These are phyloP conservation scores for Asbolus verrucosus DNA, from an alignment of 1,140 invertebrate genomes.

Conservation along the genomic window DNA sequence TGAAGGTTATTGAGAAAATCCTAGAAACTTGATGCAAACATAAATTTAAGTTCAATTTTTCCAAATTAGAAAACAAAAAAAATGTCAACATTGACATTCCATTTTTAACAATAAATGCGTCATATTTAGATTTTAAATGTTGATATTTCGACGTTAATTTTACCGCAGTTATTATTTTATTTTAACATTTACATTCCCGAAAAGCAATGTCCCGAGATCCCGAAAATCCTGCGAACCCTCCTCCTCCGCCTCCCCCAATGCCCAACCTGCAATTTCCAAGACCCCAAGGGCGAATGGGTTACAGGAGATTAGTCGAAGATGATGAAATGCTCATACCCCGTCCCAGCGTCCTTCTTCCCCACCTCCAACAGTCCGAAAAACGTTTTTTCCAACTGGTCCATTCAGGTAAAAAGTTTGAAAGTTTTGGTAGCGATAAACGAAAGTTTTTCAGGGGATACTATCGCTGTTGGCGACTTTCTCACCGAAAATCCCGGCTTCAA, in stretches of 20 bases:
- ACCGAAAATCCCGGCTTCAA: conserved; percentile 64
- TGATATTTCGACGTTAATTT: no score
- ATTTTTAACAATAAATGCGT: neutral
- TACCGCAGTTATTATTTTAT: conserved; percentile 5
- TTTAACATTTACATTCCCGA: neutral
- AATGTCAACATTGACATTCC: neutral
- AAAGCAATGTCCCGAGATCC: conserved; percentile 17
- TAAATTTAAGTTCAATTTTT: no score
- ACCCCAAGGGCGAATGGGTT: conserved; percentile 31
- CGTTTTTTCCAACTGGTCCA: conserved; percentile 67
- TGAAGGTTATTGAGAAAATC: no score
- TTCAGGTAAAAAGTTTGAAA: conserved; percentile 47
- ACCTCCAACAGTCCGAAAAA: conserved; percentile 66
- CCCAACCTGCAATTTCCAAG: conserved; percentile 1
- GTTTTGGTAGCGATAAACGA: conserved; percentile 34
- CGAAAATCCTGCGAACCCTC: conserved; percentile 2
- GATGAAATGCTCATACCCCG: conserved; percentile 50
- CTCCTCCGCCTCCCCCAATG: conserved; percentile 28
- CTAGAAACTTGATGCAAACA: no score
- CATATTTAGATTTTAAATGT: conserved; percentile 26
- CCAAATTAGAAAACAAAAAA: no score
- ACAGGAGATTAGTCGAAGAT: conserved; percentile 55
- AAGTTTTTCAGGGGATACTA: conserved; percentile 60
- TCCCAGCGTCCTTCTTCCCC: conserved; percentile 64
- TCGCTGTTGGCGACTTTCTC: conserved; percentile 64